Conservation (phyloP, 2,113 vertebrate genomes). For the Ovibos moschatus region DNA sequence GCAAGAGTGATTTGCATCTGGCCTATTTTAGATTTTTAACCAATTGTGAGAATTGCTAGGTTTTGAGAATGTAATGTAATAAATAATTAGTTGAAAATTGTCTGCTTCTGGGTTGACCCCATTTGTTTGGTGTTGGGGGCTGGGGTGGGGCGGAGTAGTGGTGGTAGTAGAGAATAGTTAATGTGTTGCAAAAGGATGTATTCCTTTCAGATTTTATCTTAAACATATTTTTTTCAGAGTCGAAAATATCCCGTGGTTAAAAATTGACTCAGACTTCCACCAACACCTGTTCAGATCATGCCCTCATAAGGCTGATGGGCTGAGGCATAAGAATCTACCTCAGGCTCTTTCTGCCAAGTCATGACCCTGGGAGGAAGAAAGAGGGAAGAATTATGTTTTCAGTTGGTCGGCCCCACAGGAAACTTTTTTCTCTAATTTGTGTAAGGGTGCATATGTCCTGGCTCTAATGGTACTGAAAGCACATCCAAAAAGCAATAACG, state of each 20-base stretch:
- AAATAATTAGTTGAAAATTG: background rate
- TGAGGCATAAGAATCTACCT: background rate
- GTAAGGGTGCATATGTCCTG: background rate
- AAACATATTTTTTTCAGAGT: background rate
- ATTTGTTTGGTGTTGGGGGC: background rate
- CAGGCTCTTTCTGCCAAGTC: background rate
- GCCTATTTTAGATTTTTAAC: background rate
- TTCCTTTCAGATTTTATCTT: background rate
- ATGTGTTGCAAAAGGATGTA: background rate
- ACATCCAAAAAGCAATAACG: background rate
- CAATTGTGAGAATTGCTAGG: background rate
- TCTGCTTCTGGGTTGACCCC: background rate
- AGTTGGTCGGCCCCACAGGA: background rate
- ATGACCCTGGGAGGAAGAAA: background rate
- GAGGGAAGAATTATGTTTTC: background rate
- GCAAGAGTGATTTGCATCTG: background rate
- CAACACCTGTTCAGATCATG: background rate
- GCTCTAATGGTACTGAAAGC: background rate
- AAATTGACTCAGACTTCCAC: background rate
- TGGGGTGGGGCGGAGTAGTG: background rate
- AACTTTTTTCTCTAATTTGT: background rate
- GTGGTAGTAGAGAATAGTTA: background rate
- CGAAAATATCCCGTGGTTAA: background rate
- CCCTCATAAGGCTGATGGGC: background rate
- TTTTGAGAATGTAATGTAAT: background rate